A percentile compares a stretch with the other conserved stretches of the same genome.
phyloP scores from a whole-genome alignment of 2,113 vertebrate species.

The Ameiurus melas region DNA sequence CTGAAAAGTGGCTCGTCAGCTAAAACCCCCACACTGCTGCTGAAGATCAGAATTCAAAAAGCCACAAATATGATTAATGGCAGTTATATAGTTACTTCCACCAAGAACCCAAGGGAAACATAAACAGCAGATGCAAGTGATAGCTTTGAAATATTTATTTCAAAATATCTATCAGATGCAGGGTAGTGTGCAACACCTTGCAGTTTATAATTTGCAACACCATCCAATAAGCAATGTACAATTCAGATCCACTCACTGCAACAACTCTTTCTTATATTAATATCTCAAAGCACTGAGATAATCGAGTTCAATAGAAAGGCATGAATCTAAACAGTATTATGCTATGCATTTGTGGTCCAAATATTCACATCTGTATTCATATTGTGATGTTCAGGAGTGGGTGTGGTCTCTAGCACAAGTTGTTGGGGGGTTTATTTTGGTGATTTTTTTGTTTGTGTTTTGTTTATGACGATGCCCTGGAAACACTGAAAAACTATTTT shows the following conservation, averaged over 20 bases:
- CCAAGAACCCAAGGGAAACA: background rate
- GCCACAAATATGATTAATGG: conserved; percentile 1
- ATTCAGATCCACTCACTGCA: background rate
- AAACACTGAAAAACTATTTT: background rate
- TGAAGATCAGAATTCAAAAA: conserved; percentile 11
- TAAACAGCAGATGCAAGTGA: background rate
- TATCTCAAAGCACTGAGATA: too few species aligned
- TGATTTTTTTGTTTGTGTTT: too few species aligned
- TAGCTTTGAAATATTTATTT: background rate
- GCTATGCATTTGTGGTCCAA: background rate
- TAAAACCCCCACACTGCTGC: background rate
- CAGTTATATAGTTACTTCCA: background rate
- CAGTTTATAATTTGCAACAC: background rate
- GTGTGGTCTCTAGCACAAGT: too few species aligned
- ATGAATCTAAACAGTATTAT: too few species aligned
- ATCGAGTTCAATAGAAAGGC: too few species aligned
- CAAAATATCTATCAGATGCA: background rate
- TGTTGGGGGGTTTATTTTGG: background rate
- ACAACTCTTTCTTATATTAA: background rate
- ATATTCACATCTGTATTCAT: background rate
- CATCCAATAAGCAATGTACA: background rate
- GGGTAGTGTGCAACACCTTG: background rate
- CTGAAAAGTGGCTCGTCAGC: background rate
- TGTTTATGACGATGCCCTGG: background rate
- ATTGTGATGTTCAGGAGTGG: background rate